Conservation (phyloP, 2,797 vertebrate species). For the Poeciliopsis infans region DNA sequence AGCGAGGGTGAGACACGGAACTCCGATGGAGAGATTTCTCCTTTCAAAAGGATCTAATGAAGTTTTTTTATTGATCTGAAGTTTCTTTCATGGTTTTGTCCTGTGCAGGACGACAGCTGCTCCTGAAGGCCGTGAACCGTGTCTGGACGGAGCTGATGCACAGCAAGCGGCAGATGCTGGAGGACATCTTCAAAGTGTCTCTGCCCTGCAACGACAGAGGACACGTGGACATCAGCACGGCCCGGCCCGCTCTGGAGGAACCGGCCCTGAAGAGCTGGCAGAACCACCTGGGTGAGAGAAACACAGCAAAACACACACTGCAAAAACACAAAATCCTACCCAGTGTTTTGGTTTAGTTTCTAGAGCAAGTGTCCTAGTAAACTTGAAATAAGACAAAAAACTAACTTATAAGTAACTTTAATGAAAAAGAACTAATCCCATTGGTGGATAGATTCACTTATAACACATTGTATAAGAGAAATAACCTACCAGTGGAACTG, state of each 20-base stretch:
- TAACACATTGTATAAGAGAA: too few relatives aligned
- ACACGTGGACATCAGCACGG: constrained; percentile 91
- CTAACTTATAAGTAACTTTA: too few relatives aligned
- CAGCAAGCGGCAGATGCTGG: constrained; percentile 94
- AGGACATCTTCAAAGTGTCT: constrained; percentile 95
- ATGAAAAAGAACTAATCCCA: too few relatives aligned
- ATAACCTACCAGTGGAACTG: too few relatives aligned
- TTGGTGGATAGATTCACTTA: too few relatives aligned
- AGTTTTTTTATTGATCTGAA: not conserved
- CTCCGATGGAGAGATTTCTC: not conserved
- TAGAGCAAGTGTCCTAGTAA: too few relatives aligned
- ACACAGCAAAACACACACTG: not conserved
- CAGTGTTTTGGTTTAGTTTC: too few relatives aligned
- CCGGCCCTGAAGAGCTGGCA: constrained; percentile 96
- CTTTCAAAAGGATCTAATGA: not conserved
- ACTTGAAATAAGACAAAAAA: too few relatives aligned
- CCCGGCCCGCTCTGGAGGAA: constrained; percentile 91
- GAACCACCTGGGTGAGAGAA: constrained; percentile 90
- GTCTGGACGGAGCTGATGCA: constrained; percentile 99
- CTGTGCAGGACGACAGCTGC: constrained; percentile 90
- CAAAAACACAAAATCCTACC: not conserved
- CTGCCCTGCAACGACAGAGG: constrained; percentile 95
- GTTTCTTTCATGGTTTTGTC: not conserved
- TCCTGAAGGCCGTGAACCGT: constrained; percentile 96
- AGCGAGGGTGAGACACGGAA: constrained; percentile 87